phyloP scores from a whole-genome alignment of 2,113 vertebrate genomes.

The Rhea pennata region DNA sequence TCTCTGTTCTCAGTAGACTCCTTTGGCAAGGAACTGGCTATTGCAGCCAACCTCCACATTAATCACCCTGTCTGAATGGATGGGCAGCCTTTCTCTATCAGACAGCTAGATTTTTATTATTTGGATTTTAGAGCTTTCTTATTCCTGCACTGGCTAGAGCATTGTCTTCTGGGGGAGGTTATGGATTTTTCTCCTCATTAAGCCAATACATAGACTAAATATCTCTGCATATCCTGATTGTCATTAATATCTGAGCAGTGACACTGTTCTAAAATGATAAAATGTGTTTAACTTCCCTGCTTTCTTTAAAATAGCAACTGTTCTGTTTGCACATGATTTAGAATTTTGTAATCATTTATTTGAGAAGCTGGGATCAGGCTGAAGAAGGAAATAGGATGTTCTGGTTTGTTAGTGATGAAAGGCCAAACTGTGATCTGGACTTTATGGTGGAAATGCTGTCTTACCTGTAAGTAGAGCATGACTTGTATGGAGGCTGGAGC shows the following conservation, averaged over 20 bases:
- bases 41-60: not conserved
- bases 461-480: not conserved
- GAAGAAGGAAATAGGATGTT: not conserved
- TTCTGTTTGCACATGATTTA: not conserved
- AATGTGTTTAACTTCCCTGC: not conserved
- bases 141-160: not conserved
- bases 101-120: not conserved
- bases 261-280: not conserved
- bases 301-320: not conserved
- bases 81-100: not conserved
- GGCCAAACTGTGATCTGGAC: not conserved
- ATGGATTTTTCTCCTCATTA: not conserved
- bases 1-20: not conserved
- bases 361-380: not conserved
- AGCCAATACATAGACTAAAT: not conserved
- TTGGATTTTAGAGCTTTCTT: not conserved
- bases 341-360: not conserved
- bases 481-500: not conserved
- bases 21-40: not conserved
- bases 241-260: not conserved
- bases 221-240: not conserved
- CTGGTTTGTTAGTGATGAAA: not conserved
- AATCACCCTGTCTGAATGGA: not conserved
- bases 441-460: not conserved
- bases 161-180: not conserved